Conservation (phyloP, 2,888 invertebrate species). For the Scaptomyza polygonia region DNA sequence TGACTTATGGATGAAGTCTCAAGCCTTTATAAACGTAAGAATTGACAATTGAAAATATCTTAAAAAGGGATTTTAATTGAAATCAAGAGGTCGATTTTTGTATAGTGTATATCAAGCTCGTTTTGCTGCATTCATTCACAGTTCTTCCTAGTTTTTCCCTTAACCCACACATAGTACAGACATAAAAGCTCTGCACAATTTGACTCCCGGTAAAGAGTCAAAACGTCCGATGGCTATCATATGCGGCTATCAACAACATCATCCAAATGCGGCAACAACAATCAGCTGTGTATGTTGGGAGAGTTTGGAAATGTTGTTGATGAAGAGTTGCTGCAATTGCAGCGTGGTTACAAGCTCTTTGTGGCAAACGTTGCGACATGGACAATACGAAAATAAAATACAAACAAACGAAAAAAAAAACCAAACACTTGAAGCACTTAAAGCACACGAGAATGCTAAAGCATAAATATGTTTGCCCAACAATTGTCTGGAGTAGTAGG, state of each 20-base stretch:
- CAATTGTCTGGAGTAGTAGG: slow-evolving; percentile 63
- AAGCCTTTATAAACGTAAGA: too few relatives aligned
- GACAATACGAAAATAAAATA: slow-evolving; percentile 52
- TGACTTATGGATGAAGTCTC: too few relatives aligned
- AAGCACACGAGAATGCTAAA: slow-evolving; percentile 47
- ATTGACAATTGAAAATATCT: too few relatives aligned
- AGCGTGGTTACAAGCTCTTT: slow-evolving; percentile 67
- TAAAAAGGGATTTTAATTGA: too few relatives aligned
- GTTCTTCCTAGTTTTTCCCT: slow-evolving; percentile 10
- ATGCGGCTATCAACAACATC: slow-evolving; percentile 77
- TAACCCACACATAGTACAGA: not conserved
- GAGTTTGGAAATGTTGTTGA: slow-evolving; percentile 21
- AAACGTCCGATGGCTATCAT: slow-evolving; percentile 70
- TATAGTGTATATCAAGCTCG: slow-evolving; percentile 26
- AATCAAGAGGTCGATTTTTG: not conserved
- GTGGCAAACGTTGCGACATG: slow-evolving; percentile 37
- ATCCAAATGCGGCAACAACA: slow-evolving; percentile 65
- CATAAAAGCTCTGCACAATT: slow-evolving; percentile 35
- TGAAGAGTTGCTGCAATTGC: slow-evolving; percentile 66
- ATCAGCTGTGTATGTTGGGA: not conserved
- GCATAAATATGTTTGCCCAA: slow-evolving; percentile 70
- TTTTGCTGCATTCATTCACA: slow-evolving; percentile 10
- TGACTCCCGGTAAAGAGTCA: slow-evolving; percentile 46
- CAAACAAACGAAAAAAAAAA: not conserved
- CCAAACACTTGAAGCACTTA: slow-evolving; percentile 47